These are phyloP conservation scores for Tinea trinotella DNA, from an alignment of 2,888 invertebrate genomes.

Conservation along the genomic window DNA sequence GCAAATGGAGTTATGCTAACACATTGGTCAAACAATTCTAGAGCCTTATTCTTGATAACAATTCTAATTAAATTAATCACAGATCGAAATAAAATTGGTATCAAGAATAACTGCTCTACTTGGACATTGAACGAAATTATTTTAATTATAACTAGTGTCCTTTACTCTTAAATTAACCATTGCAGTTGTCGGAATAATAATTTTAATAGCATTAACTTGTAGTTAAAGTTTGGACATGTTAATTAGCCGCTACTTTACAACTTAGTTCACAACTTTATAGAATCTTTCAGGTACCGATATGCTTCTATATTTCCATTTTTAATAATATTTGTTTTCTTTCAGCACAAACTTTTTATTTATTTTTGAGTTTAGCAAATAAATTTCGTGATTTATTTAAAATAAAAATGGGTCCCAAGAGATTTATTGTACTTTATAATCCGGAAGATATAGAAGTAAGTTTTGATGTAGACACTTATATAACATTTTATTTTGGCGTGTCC, in stretches of 20 bases:
- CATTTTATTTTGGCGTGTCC: too few relatives aligned
- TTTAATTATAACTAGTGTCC: too few relatives aligned
- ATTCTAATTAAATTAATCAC: too few relatives aligned
- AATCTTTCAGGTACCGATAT: too few relatives aligned
- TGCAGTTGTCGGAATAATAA: background rate
- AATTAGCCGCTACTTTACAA: background rate
- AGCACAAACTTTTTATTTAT: constrained; percentile 10
- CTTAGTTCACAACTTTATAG: constrained; percentile 5
- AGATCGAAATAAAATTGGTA: too few relatives aligned
- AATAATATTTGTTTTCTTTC: constrained; percentile 7
- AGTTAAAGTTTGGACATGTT: background rate
- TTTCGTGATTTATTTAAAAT: constrained; percentile 17
- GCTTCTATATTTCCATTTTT: too few relatives aligned
- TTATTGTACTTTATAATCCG: constrained; percentile 9
- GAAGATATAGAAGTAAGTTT: constrained; percentile 18
- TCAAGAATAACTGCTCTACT: too few relatives aligned
- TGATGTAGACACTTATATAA: too few relatives aligned
- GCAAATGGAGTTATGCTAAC: too few relatives aligned
- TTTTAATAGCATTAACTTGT: background rate
- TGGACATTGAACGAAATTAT: too few relatives aligned
- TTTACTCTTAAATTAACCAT: background rate
- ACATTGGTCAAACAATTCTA: too few relatives aligned
- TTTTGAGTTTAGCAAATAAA: background rate
- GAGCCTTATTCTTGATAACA: too few relatives aligned
- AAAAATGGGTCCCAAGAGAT: constrained; percentile 7